Evolutionary conservation across 2,888 invertebrate genomes (phyloP).

Genomic region (Thereva nobilitata): DNA sequence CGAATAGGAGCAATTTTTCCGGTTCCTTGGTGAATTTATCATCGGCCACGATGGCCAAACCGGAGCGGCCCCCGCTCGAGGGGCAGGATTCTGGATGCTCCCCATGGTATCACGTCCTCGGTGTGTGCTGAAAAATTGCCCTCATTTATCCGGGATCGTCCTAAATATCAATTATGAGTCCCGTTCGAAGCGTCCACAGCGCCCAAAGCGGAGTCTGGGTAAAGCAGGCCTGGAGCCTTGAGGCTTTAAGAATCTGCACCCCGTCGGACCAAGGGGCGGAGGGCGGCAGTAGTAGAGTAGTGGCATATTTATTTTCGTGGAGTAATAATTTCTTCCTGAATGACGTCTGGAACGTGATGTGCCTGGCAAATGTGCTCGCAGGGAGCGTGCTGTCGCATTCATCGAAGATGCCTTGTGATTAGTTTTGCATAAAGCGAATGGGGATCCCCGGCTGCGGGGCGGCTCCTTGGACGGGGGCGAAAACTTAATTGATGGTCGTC

Average conservation of each 20-base stretch:
- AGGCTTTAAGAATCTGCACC: not conserved
- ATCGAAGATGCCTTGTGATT: conserved; percentile 9
- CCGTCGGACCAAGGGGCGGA: not conserved
- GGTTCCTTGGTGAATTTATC: conserved; percentile 26
- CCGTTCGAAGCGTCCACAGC: not conserved
- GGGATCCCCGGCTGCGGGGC: too few species aligned
- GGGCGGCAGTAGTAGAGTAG: conserved; percentile 28
- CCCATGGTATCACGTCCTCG: conserved; percentile 38
- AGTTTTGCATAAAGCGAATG: conserved; percentile 16
- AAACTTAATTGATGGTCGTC: too few species aligned
- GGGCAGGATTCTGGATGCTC: conserved; percentile 14
- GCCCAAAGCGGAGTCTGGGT: not conserved
- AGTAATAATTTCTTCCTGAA: conserved; percentile 39
- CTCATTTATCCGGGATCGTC: conserved; percentile 38
- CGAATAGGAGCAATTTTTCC: conserved; percentile 30
- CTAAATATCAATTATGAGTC: conserved; percentile 41
- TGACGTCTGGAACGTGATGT: conserved; percentile 38
- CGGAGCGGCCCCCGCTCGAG: not conserved
- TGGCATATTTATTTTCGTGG: conserved; percentile 41
- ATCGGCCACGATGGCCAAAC: not conserved
- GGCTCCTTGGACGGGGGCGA: too few species aligned
- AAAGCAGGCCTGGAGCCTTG: conserved; percentile 2
- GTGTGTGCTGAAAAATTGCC: conserved; percentile 38
- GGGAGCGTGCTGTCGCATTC: conserved; percentile 10
- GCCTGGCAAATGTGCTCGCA: conserved; percentile 20